Evolutionary conservation across 2,888 invertebrate species (phyloP), one percentile per base, ranked within the genome.

Genomic region (Cerceris rybyensis): DNA sequence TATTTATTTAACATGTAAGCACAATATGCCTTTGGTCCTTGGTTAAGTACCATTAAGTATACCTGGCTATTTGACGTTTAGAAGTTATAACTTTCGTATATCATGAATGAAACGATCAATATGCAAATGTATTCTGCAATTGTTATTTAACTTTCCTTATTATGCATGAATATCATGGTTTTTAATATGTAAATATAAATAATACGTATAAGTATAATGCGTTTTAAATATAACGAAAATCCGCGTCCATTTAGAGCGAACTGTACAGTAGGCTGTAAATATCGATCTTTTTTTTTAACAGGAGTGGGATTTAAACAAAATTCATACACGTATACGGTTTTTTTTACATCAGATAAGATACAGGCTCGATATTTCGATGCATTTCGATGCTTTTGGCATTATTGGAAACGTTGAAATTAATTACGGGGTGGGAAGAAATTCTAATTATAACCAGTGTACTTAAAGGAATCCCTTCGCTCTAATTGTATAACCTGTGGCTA

Each of bases 201-300:
- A n/a, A n/a, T n/a, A n/a, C 52, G 52, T 14, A 52, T 28, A 52
- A 8, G 52, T 13, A 11, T 1, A 52, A 52, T 2, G 52, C 9
- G 16, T 67, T 5, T 1, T 9, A 42, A n/a, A 39, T 67, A 9
- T 7, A 60, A 11, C 17, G 50, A 52, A 57, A 9, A 43, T 41
- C 50, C 57, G 16, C 13, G 43, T 68, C 49, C 17, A 54, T 71
- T 54, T 71, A 28, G 17, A 61, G 59, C 69, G 75, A 78, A 75
- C 28, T 61, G 64, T 65, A 60, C 58, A 50, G 17, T 58, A 17
- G 7, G 69, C 69, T 9, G 5, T 50, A 55, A 60, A 64, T 58
- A 66, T 76, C 76, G 66, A 67, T 79, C 76, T 76, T 71, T 74
- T 57, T 58, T 72, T 64, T 14, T 14, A 69, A 76, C 52, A 6